These are phyloP conservation scores for Alloscopus bannaensis DNA, from an alignment of 2,888 invertebrate species.

Conservation along the genomic window DNA sequence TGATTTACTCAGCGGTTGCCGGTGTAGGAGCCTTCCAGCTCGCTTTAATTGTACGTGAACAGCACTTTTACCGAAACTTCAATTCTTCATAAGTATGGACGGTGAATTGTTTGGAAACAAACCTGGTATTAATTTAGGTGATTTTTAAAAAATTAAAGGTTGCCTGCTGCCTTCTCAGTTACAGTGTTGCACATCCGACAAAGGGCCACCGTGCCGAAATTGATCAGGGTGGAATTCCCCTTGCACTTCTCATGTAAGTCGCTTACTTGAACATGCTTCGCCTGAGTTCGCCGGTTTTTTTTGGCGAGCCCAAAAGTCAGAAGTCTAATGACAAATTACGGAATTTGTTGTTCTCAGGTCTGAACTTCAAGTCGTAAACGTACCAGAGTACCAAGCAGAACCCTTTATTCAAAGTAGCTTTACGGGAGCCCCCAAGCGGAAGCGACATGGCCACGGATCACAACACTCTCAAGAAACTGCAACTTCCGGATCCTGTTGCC, in stretches of 20 bases:
- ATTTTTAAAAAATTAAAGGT: conserved; percentile 40
- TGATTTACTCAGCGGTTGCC: conserved; percentile 19
- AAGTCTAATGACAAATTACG: no score
- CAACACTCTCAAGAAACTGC: conserved; percentile 45
- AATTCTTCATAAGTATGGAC: not conserved
- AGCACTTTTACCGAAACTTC: not conserved
- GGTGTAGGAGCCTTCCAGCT: conserved; percentile 24
- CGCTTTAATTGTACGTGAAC: conserved; percentile 38
- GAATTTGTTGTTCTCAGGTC: conserved; percentile 35
- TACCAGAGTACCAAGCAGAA: conserved; percentile 56
- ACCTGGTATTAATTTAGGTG: not conserved
- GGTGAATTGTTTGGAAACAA: no score
- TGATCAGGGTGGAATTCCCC: conserved; percentile 47
- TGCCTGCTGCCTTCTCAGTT: conserved; percentile 25
- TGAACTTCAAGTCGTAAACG: conserved; percentile 62
- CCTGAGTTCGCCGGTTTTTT: not conserved
- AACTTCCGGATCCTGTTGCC: conserved; percentile 81
- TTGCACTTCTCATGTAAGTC: conserved; percentile 50
- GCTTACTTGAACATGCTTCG: no score
- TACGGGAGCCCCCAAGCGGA: conserved; percentile 34
- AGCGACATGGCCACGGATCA: conserved; percentile 39
- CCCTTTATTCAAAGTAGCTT: conserved; percentile 28
- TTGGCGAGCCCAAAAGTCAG: no score
- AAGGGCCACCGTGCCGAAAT: conserved; percentile 24
- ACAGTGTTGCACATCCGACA: conserved; percentile 39